Conservation (phyloP, 92 coral and sea anemone genomes). For the Zoanthus sansibaricus region DNA sequence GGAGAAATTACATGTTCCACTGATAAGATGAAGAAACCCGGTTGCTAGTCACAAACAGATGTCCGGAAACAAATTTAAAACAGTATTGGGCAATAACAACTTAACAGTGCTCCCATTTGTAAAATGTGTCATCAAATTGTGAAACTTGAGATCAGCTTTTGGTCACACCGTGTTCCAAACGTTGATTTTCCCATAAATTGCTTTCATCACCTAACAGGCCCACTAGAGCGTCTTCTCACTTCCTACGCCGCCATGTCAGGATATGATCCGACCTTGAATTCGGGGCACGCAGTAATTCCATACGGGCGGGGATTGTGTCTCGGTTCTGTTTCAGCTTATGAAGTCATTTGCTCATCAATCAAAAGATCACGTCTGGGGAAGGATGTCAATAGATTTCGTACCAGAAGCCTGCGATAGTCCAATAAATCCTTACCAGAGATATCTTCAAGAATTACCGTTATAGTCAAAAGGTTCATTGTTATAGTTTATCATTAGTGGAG, state of each 20-base stretch:
- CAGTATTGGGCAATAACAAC: conserved; percentile 3
- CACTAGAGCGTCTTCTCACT: background rate
- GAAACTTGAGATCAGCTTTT: background rate
- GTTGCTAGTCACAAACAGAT: background rate
- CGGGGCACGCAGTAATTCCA: conserved; percentile 38
- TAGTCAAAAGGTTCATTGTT: background rate
- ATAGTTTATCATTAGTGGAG: background rate
- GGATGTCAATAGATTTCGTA: background rate
- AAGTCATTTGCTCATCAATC: conserved; percentile 35
- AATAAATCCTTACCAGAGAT: background rate
- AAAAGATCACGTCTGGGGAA: conserved; percentile 16
- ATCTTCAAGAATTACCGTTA: background rate
- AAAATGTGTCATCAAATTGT: background rate
- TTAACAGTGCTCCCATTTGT: background rate
- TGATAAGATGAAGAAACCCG: background rate
- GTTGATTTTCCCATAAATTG: background rate
- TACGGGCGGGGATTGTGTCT: conserved; percentile 27
- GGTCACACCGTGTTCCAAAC: background rate
- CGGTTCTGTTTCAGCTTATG: conserved; percentile 11
- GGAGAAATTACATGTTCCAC: background rate
- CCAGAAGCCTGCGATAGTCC: background rate
- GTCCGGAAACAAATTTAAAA: background rate
- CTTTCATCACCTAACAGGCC: conserved; percentile 32
- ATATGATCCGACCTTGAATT: conserved; percentile 26
- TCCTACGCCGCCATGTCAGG: conserved; percentile 34